Evolutionary conservation across 1,140 invertebrate genomes (phyloP), one percentile per base, ranked within the genome.

Genomic region (Drosophila asahinai): DNA sequence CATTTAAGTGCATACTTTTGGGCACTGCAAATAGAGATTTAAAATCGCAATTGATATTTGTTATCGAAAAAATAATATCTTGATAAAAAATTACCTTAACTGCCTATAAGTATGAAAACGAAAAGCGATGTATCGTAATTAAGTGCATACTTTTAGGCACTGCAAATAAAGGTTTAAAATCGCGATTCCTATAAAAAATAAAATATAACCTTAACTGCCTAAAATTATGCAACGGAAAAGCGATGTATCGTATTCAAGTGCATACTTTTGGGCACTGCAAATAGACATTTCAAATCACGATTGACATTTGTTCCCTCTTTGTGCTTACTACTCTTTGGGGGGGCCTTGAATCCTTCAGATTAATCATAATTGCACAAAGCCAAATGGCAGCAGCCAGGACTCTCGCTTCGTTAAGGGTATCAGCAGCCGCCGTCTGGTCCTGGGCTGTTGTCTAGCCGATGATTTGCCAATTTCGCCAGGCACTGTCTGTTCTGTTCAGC

Each of bases 321-420:
- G 43, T 67, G 64, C 15, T 38, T 55, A 55, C 17, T 15, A 38
- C 54, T 42, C 15, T n/a, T 42, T 42, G 5, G 40, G 15, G 40
- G 40, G 15, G 2, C 1, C 40, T 6, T 9, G 8, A 2, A 19
- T 22, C 54, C 36, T 1, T 25, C 19, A 42, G 42, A 55, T 48
- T 57, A 71, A 43, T 40, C 64, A 72, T 86, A 86, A 86, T 86
- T 86, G 83, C 79, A 75, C 83, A 86, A 86, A 86, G 83, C 80
- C 73, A 78, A 70, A 22, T 59, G 64, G 57, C 63, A 68, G 58
- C 42, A 48, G 68, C 60, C 27, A 82, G 58, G 75, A 63, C 74
- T 30, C 55, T 70, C 38, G 54, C 66, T 77, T 83, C 77, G 81
- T 80, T 77, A 80, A 59, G 60, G 33, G 36, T 57, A 57, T 57